Base-by-base conservation (phyloP, 2,888 invertebrate genomes). In the Cosmia pyralina region DNA sequence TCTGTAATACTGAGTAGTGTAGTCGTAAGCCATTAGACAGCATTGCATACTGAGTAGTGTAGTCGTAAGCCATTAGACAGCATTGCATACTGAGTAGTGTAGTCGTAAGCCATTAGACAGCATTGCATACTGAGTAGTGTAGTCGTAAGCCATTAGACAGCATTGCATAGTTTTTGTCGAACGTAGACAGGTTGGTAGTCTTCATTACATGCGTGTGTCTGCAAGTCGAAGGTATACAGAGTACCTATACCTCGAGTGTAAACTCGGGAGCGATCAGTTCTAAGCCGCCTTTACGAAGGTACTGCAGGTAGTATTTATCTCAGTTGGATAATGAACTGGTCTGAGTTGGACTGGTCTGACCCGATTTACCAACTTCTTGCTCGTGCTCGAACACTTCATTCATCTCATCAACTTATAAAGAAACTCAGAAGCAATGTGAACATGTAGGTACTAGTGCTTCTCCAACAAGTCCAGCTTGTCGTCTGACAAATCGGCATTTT, bases 401-500 rank as follows among this genome's bases (percentile, higher is more conserved):
- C 11, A 5, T 34, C 57, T 57, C 28, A 17, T 19, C 57, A 6
- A 57, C 28, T 57, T 28, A 57, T 55, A 57, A 28, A 28, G 34
- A 58, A 58, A 58, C 28, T 50, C 52, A n/a, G n/a, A 19, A 63
- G 28, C n/a, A n/a, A 64, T 50, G 8, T 48, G 28, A 63, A 13
- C 17, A 46, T 19, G 19, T 6, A 17, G 17, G 4, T 38, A 4
- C 52, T 7, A 22, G n/a, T 17, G n/a, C 13, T 34, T 13, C 46
- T 62, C 17, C 34, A 22, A n/a, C 17, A 48, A 63, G 4, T 41
- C 38, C n/a, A 67, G 44, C 11, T 62, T 11, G 6, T 17, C 7
- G 15, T n/a, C 11, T 11, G 10, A 28, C 6, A 67, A 44, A 44
- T 15, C 4, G 2, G 11, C 46, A 11, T 19, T 58, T 28, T 44